phyloP scores from a whole-genome alignment of 2,888 invertebrate genomes.

The Phrixothrix hirtus region DNA sequence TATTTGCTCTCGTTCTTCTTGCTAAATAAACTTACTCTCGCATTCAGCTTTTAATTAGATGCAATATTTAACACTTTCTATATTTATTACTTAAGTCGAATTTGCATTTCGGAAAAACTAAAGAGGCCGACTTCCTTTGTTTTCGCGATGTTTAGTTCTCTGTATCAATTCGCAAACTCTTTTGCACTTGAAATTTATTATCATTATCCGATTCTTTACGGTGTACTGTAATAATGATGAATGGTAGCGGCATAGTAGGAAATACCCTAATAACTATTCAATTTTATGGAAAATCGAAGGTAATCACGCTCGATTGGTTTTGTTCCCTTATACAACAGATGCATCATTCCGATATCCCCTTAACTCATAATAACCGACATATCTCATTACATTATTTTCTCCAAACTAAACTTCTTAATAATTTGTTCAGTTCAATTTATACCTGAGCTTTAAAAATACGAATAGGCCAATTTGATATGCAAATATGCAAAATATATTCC shows the following conservation, averaged over 20 bases:
- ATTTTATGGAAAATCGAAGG: constrained; percentile 31
- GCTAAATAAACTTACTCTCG: constrained; percentile 33
- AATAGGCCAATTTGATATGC: too few species aligned
- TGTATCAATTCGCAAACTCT: too few species aligned
- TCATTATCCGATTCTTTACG: constrained; percentile 34
- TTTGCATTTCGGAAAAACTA: too few species aligned
- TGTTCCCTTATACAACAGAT: constrained; percentile 15
- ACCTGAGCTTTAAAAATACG: too few species aligned
- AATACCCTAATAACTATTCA: constrained; percentile 26
- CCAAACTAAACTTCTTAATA: not conserved
- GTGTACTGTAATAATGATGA: constrained; percentile 33
- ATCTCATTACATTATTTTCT: not conserved
- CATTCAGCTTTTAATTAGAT: constrained; percentile 40
- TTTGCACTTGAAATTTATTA: constrained; percentile 31
- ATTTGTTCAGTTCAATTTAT: too few species aligned
- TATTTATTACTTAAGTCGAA: constrained; percentile 15
- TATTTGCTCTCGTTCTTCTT: constrained; percentile 35
- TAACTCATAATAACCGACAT: not conserved
- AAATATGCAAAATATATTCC: too few species aligned
- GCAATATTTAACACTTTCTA: constrained; percentile 39
- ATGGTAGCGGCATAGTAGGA: constrained; percentile 26
- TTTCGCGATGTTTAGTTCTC: too few species aligned
- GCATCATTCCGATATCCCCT: constrained; percentile 6
- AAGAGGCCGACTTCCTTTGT: too few species aligned
- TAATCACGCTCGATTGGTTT: constrained; percentile 27